Conservation (phyloP, 2,888 invertebrate genomes). For the Tetragonisca angustula region DNA sequence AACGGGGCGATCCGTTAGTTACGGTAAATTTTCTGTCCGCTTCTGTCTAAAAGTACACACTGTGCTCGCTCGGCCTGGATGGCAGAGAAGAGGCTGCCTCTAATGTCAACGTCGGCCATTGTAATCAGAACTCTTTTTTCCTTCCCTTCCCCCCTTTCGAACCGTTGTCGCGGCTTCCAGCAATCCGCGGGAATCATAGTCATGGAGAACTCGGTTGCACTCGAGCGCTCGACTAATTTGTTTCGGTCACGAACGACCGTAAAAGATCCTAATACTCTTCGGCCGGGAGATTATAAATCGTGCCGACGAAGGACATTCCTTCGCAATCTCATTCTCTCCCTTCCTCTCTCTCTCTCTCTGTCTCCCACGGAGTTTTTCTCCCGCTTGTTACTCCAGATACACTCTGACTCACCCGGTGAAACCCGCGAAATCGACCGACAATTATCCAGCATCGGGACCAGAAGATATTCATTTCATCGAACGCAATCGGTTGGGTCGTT, state of each 20-base stretch:
- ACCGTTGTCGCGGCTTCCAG: neutral
- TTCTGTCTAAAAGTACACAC: slow-evolving; percentile 5
- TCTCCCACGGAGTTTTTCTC: too few species aligned
- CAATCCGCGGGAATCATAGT: slow-evolving; percentile 32
- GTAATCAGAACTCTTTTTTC: slow-evolving; percentile 41
- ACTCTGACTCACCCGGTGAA: too few species aligned
- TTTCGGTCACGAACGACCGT: slow-evolving; percentile 43
- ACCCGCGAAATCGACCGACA: too few species aligned
- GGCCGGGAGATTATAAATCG: slow-evolving; percentile 35
- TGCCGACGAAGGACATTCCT: slow-evolving; percentile 19
- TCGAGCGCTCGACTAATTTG: slow-evolving; percentile 43
- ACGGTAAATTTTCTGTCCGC: slow-evolving; percentile 51
- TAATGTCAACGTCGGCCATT: slow-evolving; percentile 35
- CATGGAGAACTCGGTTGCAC: neutral
- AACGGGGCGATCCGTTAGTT: slow-evolving; percentile 54
- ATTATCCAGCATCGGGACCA: too few species aligned
- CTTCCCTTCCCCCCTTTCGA: too few species aligned
- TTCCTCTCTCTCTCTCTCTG: too few species aligned
- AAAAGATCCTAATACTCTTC: slow-evolving; percentile 37
- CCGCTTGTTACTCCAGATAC: too few species aligned
- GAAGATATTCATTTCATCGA: too few species aligned
- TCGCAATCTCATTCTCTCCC: slow-evolving; percentile 2
- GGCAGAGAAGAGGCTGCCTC: slow-evolving; percentile 17
- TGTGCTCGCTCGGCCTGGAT: neutral
- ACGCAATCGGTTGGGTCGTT: too few species aligned